Evolutionary conservation across 2,888 invertebrate genomes (phyloP), one percentile per base, ranked within the genome.

Genomic region (Hypomecis punctinalis): DNA sequence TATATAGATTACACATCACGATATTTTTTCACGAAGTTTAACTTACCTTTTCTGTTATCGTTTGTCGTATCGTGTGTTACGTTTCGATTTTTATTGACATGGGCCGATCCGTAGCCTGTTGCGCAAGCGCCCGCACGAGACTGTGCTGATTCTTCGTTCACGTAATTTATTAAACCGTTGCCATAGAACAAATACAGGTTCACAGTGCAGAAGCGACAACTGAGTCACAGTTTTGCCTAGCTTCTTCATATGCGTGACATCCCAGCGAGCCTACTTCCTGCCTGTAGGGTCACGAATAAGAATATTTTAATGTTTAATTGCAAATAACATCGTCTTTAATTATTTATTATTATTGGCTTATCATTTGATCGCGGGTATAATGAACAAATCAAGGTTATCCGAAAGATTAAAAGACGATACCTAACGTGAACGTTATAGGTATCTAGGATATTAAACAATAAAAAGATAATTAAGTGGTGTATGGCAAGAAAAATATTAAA

Each of bases 111-210:
- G 72, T 84, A 85, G 84, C 86, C 85, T 83, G 86, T 91, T 91
- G 87, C 87, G 90, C 89, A 91, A 92, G 86, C 81, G 88, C 76
- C 84, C 81, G 75, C 88, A 87, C 88, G 78, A 85, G 88, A 92
- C 92, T 92, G 91, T 82, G 89, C 82, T 80, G 84, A 84, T 85
- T 85, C 85, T 82, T 79, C 72, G 74, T 75, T 77, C 79, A 82
- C 88, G 84, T 90, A 89, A 89, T 90, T 89, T 91, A 92, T 91
- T 89, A 90, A 91, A 86, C 86, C 85, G 75, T 80, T 72, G 75
- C 72, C 82, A 73, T 74, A 82, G 84, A 84, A 72, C 66, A 82
- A 71, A 68, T 69, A 70, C 9, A 11, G 5, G 5, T 43, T 37
- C 11, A 51, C 70, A 69, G 53, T 60, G 59, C 52, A 70, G 67